Base-by-base conservation (phyloP, 37 sponge, comb jelly and placozoan genomes). In the Aplysina aerophoba region DNA sequence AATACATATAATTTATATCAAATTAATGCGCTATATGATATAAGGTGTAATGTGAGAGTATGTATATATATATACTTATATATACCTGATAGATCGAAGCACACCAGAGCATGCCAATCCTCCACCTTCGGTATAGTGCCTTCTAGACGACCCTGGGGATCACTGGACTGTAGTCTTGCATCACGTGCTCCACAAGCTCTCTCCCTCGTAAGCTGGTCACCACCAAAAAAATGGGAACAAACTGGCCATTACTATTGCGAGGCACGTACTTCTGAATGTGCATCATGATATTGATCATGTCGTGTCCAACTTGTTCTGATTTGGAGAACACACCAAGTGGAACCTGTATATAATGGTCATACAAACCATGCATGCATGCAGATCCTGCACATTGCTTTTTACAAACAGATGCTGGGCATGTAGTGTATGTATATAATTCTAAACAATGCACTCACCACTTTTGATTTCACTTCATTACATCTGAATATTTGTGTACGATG, bases 401-500 rank as follows among this genome's bases (percentile, higher is more conserved):
- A 14, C 12, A 19, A 6, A 4, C 6, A 6, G 1, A 39, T 66
- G 0, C 12, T 14, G 22, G 8, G 0, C 15, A 19, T 1, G 11
- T 12, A 6, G 8, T 17, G 0, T 84, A 30, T 15, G 63, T 62
- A 14, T 3, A 13, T 13, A 13, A 62, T 62, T 2, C 27, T 13
- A 5, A 13, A 5, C 63, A 28, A 13, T n/a, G 27, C 34, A 69
- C 85, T 72, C 44, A 84, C 85, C 17, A 75, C 1, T 60, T 77
- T 79, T 1, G 86, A 85, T 53, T 85, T 85, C 65, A 37, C 39
- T 35, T n/a, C 86, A 75, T 85, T 71, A 59, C 62, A 4, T 59
- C 30, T 4, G 79, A 74, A 40, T 41, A 27, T 5, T 16, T 2
- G 25, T 85, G 86, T 31, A 8, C 37, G 37, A 85, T 85, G 17